phyloP scores from a whole-genome alignment of 1,140 invertebrate genomes.

The Zelostemma sp. region DNA sequence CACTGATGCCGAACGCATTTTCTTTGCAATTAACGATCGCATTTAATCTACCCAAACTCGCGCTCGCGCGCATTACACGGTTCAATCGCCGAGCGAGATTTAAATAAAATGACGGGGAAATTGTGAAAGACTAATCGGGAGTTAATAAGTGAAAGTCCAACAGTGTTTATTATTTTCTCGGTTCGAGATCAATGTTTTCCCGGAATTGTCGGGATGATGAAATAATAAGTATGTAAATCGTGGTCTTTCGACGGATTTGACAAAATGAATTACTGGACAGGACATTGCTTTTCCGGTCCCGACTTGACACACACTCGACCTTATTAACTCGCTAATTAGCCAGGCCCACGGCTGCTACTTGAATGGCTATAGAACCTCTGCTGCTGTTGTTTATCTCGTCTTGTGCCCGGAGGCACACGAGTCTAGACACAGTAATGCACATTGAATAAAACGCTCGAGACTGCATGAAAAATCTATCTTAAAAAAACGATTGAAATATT shows the following conservation, averaged over 20 bases:
- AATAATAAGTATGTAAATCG: too few relatives aligned
- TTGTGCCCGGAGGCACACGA: not conserved
- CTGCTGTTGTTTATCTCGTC: slow-evolving; percentile 9
- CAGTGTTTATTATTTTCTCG: not conserved
- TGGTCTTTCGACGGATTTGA: too few relatives aligned
- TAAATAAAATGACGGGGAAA: slow-evolving; percentile 28
- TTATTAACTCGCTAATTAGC: slow-evolving; percentile 57
- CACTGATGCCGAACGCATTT: slow-evolving; percentile 42
- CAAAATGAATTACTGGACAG: too few relatives aligned
- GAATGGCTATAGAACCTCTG: slow-evolving; percentile 2
- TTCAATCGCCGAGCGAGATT: slow-evolving; percentile 18
- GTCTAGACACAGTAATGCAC: slow-evolving; percentile 11
- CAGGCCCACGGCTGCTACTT: slow-evolving; percentile 35
- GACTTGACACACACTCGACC: slow-evolving; percentile 55
- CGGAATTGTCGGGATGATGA: too few relatives aligned
- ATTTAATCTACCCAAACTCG: slow-evolving; percentile 19
- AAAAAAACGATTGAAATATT: not conserved
- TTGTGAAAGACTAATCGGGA: slow-evolving; percentile 15
- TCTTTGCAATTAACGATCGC: slow-evolving; percentile 34
- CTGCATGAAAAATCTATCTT: not conserved
- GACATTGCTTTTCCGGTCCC: slow-evolving; percentile 51
- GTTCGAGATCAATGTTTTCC: slow-evolving; percentile 3
- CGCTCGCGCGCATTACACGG: slow-evolving; percentile 15
- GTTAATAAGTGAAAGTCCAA: slow-evolving; percentile 28
- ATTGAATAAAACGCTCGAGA: slow-evolving; percentile 5